Percentiles rank a stretch among this genome's conserved stretches.
Evolutionary conservation across 2,113 vertebrate species (phyloP).

Genomic region (Ictidomys tridecemlineatus): DNA sequence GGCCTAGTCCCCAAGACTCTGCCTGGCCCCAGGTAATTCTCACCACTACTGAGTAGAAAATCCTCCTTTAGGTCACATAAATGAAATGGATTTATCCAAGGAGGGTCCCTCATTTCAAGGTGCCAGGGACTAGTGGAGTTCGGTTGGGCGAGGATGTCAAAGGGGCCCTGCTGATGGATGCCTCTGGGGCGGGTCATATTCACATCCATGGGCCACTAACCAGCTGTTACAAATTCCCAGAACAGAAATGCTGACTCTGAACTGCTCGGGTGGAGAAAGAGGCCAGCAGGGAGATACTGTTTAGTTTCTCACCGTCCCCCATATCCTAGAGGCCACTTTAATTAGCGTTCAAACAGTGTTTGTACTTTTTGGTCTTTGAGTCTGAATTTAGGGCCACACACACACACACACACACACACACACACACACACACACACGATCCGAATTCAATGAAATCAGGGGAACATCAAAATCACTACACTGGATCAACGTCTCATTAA

Average conservation of each 20-base stretch:
- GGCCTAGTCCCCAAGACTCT: neutral
- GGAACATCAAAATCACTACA: neutral
- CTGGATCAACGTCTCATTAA: constrained; percentile 32
- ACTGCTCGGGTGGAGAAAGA: neutral
- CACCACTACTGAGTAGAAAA: neutral
- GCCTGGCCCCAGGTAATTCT: neutral
- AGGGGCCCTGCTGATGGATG: neutral
- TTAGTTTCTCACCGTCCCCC: neutral
- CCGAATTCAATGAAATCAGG: constrained; percentile 68
- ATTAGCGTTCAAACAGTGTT: constrained; percentile 53
- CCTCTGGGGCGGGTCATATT: neutral
- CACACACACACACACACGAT: neutral
- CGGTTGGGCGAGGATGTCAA: neutral
- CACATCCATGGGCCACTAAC: neutral
- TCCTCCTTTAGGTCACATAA: neutral
- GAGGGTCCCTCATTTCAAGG: neutral
- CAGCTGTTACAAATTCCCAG: neutral
- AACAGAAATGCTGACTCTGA: neutral
- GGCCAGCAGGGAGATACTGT: neutral
- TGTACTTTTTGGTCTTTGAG: constrained; percentile 51
- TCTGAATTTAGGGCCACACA: constrained; percentile 21
- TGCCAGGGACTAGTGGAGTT: neutral
- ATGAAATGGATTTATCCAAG: neutral
- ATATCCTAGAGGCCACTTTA: constrained; percentile 56
- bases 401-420: neutral